Evolutionary conservation across 2,113 vertebrate genomes (phyloP).

Genomic region (Hirundichthys speculiger): DNA sequence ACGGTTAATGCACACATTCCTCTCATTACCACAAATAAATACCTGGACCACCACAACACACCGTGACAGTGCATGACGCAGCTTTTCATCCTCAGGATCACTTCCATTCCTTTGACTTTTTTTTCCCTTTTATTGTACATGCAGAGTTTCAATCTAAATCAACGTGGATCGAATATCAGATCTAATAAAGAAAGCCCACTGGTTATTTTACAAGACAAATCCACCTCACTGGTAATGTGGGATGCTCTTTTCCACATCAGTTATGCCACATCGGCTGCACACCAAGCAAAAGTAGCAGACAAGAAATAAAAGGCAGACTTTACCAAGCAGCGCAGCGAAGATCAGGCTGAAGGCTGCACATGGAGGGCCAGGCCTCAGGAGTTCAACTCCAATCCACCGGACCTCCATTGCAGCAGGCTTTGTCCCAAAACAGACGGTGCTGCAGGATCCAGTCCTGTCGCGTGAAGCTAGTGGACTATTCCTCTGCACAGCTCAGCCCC

Average conservation of each 20-base stretch:
- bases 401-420: constrained; percentile 68
- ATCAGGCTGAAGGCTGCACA: constrained; percentile 51
- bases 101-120: constrained; percentile 4
- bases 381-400: constrained; percentile 46
- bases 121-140: not conserved
- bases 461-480: constrained; percentile 5
- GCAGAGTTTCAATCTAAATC: too few species aligned
- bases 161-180: too few species aligned
- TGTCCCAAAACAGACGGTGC: constrained; percentile 44
- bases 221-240: too few species aligned
- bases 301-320: constrained; percentile 26
- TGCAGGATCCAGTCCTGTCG: constrained; percentile 51
- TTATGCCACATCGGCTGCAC: too few species aligned
- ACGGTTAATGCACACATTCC: too few species aligned
- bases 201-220: too few species aligned
- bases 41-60: not conserved
- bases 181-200: too few species aligned
- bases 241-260: too few species aligned
- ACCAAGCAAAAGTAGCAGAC: too few species aligned
- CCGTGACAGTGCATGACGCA: constrained; percentile 12
- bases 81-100: constrained; percentile 13
- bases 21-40: too few species aligned
- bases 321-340: constrained; percentile 73
- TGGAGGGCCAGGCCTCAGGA: constrained; percentile 35
- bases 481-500: constrained; percentile 1